Conservation (phyloP, 2,113 vertebrate genomes). For the Burhinus bistriatus region DNA sequence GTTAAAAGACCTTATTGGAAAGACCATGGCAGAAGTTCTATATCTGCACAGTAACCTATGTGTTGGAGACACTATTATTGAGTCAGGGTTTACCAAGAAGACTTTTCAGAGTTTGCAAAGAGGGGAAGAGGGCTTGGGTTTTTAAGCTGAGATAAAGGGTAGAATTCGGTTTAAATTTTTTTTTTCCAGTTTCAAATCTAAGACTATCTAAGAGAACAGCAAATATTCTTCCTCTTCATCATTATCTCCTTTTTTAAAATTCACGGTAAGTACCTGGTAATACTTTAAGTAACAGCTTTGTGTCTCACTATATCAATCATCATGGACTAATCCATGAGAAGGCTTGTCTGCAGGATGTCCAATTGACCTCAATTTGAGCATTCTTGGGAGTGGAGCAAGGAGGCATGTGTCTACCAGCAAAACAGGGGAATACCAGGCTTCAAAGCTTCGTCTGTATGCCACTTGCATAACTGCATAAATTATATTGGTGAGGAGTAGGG, state of each 20-base stretch:
- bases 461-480: neutral
- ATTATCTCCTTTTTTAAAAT: neutral
- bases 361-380: neutral
- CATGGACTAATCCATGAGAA: neutral
- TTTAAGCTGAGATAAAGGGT: neutral
- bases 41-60: neutral
- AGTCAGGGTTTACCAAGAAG: neutral
- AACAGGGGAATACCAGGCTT: neutral
- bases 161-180: neutral
- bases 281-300: neutral
- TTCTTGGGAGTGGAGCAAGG: neutral
- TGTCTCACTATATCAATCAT: neutral
- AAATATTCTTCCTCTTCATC: neutral
- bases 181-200: neutral
- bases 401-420: neutral
- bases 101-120: neutral
- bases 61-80: neutral
- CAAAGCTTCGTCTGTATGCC: neutral
- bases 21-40: neutral
- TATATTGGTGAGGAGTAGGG: neutral
- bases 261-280: neutral
- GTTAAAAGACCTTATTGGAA: neutral
- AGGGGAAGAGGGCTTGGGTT: neutral
- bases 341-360: neutral
- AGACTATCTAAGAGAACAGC: neutral